These are phyloP conservation scores for Leptothorax acervorum DNA, from an alignment of 2,888 invertebrate genomes.

Conservation along the genomic window DNA sequence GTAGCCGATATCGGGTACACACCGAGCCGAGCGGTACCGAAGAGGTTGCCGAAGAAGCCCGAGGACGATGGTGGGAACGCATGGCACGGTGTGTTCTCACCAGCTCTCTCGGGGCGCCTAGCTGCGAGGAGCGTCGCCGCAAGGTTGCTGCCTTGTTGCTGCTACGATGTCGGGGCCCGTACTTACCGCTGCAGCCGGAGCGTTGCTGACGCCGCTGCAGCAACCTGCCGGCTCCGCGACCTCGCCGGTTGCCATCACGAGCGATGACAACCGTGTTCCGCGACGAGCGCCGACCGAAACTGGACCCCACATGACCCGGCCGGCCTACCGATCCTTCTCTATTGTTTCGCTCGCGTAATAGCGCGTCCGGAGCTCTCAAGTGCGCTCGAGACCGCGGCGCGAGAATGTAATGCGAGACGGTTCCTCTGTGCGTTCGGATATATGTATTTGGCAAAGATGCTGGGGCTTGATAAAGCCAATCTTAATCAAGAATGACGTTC, in stretches of 20 bases:
- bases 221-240: conserved; percentile 72
- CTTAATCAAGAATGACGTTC: neutral
- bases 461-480: neutral
- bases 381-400: conserved; percentile 31
- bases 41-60: conserved; percentile 81
- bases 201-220: conserved; percentile 69
- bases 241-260: conserved; percentile 52
- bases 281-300: conserved; percentile 60
- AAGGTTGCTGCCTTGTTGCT: conserved; percentile 70
- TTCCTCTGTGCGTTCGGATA: neutral
- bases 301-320: conserved; percentile 55
- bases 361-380: conserved; percentile 42
- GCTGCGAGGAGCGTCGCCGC: conserved; percentile 66
- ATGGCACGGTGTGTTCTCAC: conserved; percentile 85
- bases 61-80: conserved; percentile 85
- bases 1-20: conserved; percentile 75
- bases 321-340: conserved; percentile 18
- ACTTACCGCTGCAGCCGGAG: conserved; percentile 55
- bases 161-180: conserved; percentile 58
- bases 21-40: conserved; percentile 79
- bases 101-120: conserved; percentile 78
- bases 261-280: conserved; percentile 58
- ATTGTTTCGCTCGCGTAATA: conserved; percentile 59
- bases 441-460: conserved; percentile 15
- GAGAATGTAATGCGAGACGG: conserved; percentile 12